Evolutionary conservation across 2,797 vertebrate genomes (phyloP).

Genomic region (Tragelaphus oryx): DNA sequence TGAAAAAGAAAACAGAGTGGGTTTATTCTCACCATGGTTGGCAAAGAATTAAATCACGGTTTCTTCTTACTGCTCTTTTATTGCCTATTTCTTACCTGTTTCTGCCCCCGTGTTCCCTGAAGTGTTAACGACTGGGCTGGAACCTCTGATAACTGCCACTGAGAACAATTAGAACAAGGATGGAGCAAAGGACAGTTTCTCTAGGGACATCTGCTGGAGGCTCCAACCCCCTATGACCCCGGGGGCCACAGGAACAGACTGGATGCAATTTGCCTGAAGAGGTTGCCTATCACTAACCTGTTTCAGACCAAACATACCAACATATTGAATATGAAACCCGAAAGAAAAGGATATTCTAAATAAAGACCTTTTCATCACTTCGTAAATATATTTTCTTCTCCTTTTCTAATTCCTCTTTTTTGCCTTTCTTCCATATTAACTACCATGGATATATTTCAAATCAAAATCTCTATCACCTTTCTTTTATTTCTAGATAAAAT

Average conservation of each 20-base stretch:
- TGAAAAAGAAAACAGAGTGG: not conserved
- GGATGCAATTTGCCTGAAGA: not conserved
- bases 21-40: not conserved
- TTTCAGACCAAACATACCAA: not conserved
- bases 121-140: not conserved
- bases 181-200: not conserved
- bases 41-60: not conserved
- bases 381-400: not conserved
- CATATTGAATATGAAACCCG: not conserved
- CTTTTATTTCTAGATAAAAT: not conserved
- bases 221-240: not conserved
- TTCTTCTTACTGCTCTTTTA: not conserved
- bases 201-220: not conserved
- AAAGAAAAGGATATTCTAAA: slow-evolving; percentile 20
- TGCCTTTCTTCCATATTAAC: not conserved
- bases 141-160: not conserved
- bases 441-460: not conserved
- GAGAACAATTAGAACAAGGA: not conserved
- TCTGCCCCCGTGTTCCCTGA: not conserved
- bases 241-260: not conserved
- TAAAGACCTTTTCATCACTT: not conserved
- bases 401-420: slow-evolving; percentile 14
- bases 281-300: not conserved
- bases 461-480: not conserved
- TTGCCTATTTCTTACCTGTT: not conserved